Conservation (phyloP, 2,113 vertebrate species). For the Alligator sinensis region DNA sequence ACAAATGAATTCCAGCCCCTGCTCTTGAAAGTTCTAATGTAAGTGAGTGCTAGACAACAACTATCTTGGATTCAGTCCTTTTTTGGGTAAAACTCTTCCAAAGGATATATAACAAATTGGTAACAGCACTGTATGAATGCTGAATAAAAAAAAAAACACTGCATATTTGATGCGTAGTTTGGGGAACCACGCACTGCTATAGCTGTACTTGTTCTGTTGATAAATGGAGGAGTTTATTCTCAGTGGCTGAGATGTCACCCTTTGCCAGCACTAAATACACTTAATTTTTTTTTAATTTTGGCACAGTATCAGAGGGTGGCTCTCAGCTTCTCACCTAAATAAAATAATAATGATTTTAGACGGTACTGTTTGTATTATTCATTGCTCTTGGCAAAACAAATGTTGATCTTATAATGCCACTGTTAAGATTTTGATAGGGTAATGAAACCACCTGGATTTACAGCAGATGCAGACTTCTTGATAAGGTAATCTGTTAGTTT, state of each 20-base stretch:
- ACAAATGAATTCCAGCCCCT: neutral
- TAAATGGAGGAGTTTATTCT: neutral
- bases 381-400: slow-evolving; percentile 61
- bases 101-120: neutral
- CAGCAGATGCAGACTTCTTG: neutral
- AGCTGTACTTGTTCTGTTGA: neutral
- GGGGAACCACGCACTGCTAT: fast-evolving
- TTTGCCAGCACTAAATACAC: neutral
- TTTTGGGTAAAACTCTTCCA: neutral
- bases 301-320: slow-evolving; percentile 13
- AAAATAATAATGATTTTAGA: slow-evolving; percentile 11
- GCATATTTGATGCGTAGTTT: fast-evolving
- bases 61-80: neutral
- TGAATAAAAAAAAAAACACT: fast-evolving
- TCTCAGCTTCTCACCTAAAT: slow-evolving; percentile 38
- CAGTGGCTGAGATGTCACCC: neutral
- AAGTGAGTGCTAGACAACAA: neutral
- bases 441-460: slow-evolving; percentile 46
- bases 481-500: neutral
- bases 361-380: slow-evolving; percentile 29
- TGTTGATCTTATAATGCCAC: slow-evolving; percentile 28
- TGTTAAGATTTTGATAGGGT: slow-evolving; percentile 47
- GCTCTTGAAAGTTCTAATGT: neutral
- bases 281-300: slow-evolving; percentile 1
- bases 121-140: neutral